These are phyloP conservation scores for Tyrophagus putrescentiae DNA, from an alignment of 1,140 invertebrate species.

Conservation along the genomic window DNA sequence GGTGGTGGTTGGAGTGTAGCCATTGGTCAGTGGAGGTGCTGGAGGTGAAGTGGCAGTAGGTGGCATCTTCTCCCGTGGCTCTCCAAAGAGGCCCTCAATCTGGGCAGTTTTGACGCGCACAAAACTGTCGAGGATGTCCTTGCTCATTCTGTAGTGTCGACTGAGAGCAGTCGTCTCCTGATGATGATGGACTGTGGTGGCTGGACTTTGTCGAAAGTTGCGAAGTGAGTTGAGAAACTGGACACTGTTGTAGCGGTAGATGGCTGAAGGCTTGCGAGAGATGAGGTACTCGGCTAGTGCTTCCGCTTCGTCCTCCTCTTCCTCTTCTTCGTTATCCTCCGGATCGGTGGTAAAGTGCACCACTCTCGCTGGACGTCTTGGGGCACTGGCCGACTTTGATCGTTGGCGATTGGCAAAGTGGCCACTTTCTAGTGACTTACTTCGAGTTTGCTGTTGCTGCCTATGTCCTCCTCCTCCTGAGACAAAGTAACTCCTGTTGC, in stretches of 20 bases:
- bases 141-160: conserved; percentile 1
- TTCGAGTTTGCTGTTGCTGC: neutral
- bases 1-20: too few species aligned
- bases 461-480: too few species aligned
- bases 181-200: neutral
- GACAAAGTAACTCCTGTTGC: too few species aligned
- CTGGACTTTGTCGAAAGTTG: conserved; percentile 2
- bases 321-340: neutral
- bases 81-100: conserved; percentile 2
- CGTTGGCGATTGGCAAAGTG: conserved; percentile 4
- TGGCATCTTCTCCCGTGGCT: too few species aligned
- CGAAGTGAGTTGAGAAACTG: conserved; percentile 4
- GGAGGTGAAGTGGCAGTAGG: too few species aligned
- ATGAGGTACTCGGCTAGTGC: neutral
- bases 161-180: neutral
- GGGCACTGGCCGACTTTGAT: too few species aligned
- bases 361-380: too few species aligned
- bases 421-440: neutral
- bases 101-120: neutral
- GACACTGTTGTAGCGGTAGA: neutral
- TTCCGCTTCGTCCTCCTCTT: neutral
- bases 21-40: too few species aligned
- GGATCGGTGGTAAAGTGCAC: too few species aligned
- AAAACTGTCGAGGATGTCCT: neutral
- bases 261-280: neutral